phyloP scores from a whole-genome alignment of 2,888 invertebrate species.

The Drosophila planitibia region DNA sequence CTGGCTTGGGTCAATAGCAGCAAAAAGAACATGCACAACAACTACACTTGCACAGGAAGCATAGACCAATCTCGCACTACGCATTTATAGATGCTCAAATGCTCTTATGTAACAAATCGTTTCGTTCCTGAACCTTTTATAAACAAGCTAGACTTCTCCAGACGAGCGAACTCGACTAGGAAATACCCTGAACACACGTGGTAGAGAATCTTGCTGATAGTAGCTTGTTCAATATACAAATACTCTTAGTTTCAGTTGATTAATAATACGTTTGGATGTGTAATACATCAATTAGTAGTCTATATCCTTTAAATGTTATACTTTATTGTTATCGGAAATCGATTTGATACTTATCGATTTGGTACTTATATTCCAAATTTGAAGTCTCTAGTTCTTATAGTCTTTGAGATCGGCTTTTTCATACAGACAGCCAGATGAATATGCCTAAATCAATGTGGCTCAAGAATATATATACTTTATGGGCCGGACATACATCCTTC shows the following conservation, averaged over 20 bases:
- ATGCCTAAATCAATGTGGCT: not conserved
- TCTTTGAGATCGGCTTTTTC: not conserved
- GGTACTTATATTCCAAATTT: not conserved
- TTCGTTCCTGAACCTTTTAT: constrained; percentile 14
- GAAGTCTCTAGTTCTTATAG: not conserved
- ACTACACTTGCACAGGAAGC: not conserved
- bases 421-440: not conserved
- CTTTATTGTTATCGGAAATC: not conserved
- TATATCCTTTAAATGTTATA: not conserved
- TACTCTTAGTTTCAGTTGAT: not conserved
- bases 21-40: not conserved
- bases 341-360: too few relatives aligned
- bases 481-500: not conserved
- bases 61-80: constrained; percentile 12
- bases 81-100: constrained; percentile 16
- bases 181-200: not conserved
- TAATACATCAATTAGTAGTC: not conserved
- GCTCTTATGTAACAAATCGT: constrained; percentile 1
- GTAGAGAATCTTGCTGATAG: not conserved
- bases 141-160: not conserved
- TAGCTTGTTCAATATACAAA: not conserved
- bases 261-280: not conserved
- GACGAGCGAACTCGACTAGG: constrained; percentile 2
- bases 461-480: not conserved
- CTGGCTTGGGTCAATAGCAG: constrained; percentile 59